These are phyloP conservation scores for Pristionchus arcanus DNA, from an alignment of 2,888 invertebrate genomes.

Conservation along the genomic window DNA sequence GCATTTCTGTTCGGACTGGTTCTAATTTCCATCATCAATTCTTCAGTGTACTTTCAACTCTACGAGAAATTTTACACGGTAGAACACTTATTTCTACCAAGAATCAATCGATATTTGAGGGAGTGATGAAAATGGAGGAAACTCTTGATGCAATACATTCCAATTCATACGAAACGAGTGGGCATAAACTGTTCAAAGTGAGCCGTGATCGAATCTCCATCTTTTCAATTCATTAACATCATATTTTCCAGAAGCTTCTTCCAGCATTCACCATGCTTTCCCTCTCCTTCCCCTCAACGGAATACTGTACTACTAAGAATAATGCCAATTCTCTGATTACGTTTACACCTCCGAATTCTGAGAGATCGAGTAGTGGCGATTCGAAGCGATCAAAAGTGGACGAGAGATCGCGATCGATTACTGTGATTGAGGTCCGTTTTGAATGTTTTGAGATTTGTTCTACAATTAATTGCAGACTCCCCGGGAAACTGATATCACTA, in stretches of 20 bases:
- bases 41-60: constrained; percentile 68
- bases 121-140: constrained; percentile 28
- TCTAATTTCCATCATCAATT: constrained; percentile 71
- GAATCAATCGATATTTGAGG: constrained; percentile 10
- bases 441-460: background rate
- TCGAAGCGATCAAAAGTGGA: background rate
- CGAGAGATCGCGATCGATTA: background rate
- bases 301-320: background rate
- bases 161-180: constrained; percentile 3
- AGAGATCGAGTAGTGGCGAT: background rate
- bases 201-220: too few relatives aligned
- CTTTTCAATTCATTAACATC: too few relatives aligned
- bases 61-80: constrained; percentile 65
- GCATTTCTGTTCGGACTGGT: constrained; percentile 71
- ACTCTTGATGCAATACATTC: constrained; percentile 48
- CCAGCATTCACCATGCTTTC: constrained; percentile 12
- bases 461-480: background rate
- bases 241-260: background rate
- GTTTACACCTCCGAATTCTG: background rate
- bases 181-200: constrained; percentile 48
- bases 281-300: constrained; percentile 15
- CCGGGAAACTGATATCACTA: background rate
- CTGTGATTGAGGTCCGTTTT: background rate
- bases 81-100: background rate
- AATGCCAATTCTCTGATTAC: background rate